Conservation (phyloP, 2,113 vertebrate species). For the Serilophus lunatus region DNA sequence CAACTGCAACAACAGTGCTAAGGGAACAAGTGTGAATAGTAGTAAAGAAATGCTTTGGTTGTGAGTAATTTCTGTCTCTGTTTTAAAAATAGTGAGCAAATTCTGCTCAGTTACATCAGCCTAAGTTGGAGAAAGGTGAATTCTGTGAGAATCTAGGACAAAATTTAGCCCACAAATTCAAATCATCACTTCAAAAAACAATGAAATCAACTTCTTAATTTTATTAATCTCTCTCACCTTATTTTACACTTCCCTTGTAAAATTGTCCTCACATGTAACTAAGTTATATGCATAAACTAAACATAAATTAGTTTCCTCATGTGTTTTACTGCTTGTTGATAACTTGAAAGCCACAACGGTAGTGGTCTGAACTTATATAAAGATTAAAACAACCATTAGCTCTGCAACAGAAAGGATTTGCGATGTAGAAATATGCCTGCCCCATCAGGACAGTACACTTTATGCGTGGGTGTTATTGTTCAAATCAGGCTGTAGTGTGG, state of each 20-base stretch:
- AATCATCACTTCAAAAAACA: conserved; percentile 23
- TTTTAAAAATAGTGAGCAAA: conserved; percentile 54
- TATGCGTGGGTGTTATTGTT: background rate
- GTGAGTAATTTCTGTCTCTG: conserved; percentile 46
- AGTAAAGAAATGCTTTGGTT: background rate
- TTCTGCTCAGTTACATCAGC: conserved; percentile 2
- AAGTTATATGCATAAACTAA: conserved; percentile 22
- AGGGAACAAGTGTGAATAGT: background rate
- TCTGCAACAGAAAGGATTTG: background rate
- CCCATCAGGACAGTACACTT: background rate
- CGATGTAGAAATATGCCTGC: background rate
- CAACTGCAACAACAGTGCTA: background rate
- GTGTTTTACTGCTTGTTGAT: conserved; percentile 23
- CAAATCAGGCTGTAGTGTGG: background rate
- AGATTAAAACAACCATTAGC: background rate
- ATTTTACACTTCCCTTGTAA: conserved; percentile 27
- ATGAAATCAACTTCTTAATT: conserved; percentile 14
- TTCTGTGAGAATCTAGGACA: background rate
- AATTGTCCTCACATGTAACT: background rate
- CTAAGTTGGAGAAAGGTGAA: background rate
- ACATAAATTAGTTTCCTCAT: conserved; percentile 19
- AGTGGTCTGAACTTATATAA: conserved; percentile 15
- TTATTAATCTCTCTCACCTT: conserved; percentile 35
- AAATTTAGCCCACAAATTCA: background rate
- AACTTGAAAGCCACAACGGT: conserved; percentile 19